A percentile compares a stretch with the other conserved stretches of the same genome.
Conservation (phyloP, 1,140 invertebrate genomes). For the Drosophila tristis region DNA sequence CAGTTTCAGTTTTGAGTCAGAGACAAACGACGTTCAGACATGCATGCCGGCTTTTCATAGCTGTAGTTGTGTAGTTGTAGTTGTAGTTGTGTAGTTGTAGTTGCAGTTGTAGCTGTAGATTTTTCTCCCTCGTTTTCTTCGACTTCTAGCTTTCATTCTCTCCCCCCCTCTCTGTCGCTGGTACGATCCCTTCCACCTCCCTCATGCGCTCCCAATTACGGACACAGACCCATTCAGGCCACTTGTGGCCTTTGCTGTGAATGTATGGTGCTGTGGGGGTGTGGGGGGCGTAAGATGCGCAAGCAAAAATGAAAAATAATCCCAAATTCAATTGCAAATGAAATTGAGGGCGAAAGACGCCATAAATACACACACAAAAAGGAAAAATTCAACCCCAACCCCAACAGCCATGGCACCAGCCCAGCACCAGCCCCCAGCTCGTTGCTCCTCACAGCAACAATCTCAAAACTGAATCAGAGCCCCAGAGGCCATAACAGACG, state of each 20-base stretch:
- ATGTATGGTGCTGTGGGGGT: not conserved
- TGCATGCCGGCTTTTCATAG: slow-evolving; percentile 60
- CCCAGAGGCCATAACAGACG: slow-evolving; percentile 53
- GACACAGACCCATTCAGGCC: slow-evolving; percentile 60
- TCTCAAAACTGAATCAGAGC: slow-evolving; percentile 43
- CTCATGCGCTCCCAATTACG: slow-evolving; percentile 31
- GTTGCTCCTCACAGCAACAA: not conserved
- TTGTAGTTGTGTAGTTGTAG: no score
- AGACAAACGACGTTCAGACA: slow-evolving; percentile 78
- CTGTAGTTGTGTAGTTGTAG: no score
- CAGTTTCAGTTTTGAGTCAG: slow-evolving; percentile 44
- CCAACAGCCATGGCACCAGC: slow-evolving; percentile 16
- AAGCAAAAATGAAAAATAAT: slow-evolving; percentile 81
- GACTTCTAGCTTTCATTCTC: not conserved
- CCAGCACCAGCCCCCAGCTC: slow-evolving; percentile 10
- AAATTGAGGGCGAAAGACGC: slow-evolving; percentile 77
- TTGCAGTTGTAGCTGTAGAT: no score
- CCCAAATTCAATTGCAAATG: slow-evolving; percentile 82
- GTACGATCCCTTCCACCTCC: no score
- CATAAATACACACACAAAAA: slow-evolving; percentile 54
- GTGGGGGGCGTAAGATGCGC: slow-evolving; percentile 37
- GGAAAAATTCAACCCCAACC: slow-evolving; percentile 21
- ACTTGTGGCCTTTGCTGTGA: slow-evolving; percentile 67
- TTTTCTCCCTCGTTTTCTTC: slow-evolving; percentile 3
- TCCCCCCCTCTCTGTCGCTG: not conserved